Base-by-base conservation (phyloP, 2,888 invertebrate species). In the Yponomeuta malinellus region DNA sequence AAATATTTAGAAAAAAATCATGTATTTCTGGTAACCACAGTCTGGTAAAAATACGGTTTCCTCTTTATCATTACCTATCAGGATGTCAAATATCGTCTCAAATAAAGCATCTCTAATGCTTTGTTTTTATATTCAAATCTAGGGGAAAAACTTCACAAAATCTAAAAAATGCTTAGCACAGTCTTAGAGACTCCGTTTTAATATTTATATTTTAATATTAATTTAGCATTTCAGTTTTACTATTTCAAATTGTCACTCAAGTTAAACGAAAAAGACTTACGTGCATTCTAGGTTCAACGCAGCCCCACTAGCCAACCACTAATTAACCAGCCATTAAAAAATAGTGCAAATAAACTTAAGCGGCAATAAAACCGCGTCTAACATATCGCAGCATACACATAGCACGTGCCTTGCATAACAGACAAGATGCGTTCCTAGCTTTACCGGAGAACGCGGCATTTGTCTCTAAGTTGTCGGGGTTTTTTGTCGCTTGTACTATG, bases 371-470 rank as follows among this genome's bases (percentile, higher is more conserved):
- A 59, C 3, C 52, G 52, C 6, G 52, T 52, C 1, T 59, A 15
- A 59, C 52, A 15, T 59, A 59, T 59, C 52, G 6, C 43, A 43
- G 43, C 43, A 43, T 43, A 43, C 52, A 59, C 52, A 59, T 15
- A 15, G 52, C 52, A n/a, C 33, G 37, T 37, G 4, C 43, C 67
- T 67, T 67, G 33, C 67, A 67, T 43, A 67, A 67, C 67, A 15
- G 23, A 10, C 48, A 5, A 29, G 52, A 52, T 52, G 23, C 10
- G 68, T 48, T 37, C 15, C 31, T 15, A 52, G 68, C 33, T 29
- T 68, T 12, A 68, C 10, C 23, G 52, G 68, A 68, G 52, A 68
- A 68, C 3, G 23, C 48, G 23, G 52, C 37, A 29, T 68, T 68
- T 68, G 31, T 68, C 68, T 52, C 52, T 10, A 48, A 68, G 68